A percentile compares a stretch with the other conserved stretches of the same genome.
Evolutionary conservation across 2,113 vertebrate genomes (phyloP).

Genomic region (Proterorhinus semilunaris): DNA sequence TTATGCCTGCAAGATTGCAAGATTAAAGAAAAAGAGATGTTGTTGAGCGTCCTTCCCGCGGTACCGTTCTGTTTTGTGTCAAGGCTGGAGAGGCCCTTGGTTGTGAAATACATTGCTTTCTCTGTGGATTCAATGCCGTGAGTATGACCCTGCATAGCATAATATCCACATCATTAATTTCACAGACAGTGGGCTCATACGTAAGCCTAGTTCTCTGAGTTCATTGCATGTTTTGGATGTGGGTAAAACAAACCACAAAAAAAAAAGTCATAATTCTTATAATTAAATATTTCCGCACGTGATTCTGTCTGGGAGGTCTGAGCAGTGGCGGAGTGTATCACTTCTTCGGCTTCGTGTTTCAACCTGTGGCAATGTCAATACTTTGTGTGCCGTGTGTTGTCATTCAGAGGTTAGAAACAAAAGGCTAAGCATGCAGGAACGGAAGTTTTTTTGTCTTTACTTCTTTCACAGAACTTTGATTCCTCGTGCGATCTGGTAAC

Average conservation of each 20-base stretch:
- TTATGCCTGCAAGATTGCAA: background rate
- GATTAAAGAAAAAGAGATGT: too few species aligned
- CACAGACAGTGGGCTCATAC: background rate
- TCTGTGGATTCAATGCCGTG: too few species aligned
- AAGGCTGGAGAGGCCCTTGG: too few species aligned
- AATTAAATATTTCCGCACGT: slow-evolving; percentile 1
- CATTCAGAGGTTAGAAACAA: slow-evolving; percentile 23
- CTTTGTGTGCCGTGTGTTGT: slow-evolving; percentile 19
- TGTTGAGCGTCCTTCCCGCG: too few species aligned
- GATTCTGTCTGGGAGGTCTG: background rate
- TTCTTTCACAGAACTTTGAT: background rate
- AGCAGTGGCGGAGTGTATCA: slow-evolving; percentile 1
- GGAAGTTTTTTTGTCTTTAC: slow-evolving; percentile 6
- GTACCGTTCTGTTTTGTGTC: too few species aligned
- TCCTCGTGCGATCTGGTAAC: too few species aligned
- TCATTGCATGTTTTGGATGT: background rate
- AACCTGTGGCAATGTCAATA: slow-evolving; percentile 41
- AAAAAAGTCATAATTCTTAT: background rate
- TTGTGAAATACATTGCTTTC: too few species aligned
- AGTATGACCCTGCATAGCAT: too few species aligned
- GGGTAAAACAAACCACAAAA: background rate
- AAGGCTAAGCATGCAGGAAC: slow-evolving; percentile 41
- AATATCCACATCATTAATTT: background rate
- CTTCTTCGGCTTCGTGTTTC: slow-evolving; percentile 29
- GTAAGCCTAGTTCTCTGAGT: background rate